Conservation (phyloP, 2,888 invertebrate species). For the Aquatica leii region DNA sequence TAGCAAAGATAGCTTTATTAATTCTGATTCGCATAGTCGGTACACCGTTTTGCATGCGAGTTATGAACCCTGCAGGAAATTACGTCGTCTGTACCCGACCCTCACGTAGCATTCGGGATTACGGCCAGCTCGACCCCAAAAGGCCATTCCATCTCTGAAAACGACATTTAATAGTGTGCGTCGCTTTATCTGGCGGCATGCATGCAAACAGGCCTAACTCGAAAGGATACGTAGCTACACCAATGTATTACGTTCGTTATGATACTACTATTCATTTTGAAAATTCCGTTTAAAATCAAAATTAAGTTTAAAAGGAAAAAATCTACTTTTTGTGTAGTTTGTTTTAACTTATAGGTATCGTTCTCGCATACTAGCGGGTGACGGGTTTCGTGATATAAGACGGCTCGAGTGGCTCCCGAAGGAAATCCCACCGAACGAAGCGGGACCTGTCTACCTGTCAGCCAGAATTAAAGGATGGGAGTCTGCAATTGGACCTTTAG, state of each 20-base stretch:
- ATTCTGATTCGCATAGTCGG: conserved; percentile 37
- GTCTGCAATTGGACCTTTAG: conserved; percentile 54
- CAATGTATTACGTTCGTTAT: conserved; percentile 63
- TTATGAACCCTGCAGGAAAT: conserved; percentile 47
- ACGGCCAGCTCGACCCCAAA: conserved; percentile 47
- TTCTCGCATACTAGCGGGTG: conserved; percentile 43
- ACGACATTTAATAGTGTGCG: conserved; percentile 50
- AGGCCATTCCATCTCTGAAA: conserved; percentile 51
- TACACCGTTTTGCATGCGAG: conserved; percentile 40
- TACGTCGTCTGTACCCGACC: conserved; percentile 48
- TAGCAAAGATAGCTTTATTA: conserved; percentile 33
- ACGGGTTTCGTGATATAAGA: conserved; percentile 53
- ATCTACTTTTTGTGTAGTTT: conserved; percentile 9
- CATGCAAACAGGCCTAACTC: conserved; percentile 63
- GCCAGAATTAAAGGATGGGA: conserved; percentile 67
- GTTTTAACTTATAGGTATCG: conserved; percentile 30
- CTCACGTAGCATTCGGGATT: conserved; percentile 51
- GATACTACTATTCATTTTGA: conserved; percentile 21
- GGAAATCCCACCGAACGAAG: conserved; percentile 55
- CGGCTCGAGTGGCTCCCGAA: conserved; percentile 55
- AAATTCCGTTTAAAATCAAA: not conserved
- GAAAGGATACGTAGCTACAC: conserved; percentile 66
- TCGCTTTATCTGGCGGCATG: conserved; percentile 56
- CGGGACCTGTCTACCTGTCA: conserved; percentile 64
- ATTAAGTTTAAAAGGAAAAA: no score